Conservation (phyloP, 1,140 invertebrate species). For the Pseudomyrmex dendroicus region DNA sequence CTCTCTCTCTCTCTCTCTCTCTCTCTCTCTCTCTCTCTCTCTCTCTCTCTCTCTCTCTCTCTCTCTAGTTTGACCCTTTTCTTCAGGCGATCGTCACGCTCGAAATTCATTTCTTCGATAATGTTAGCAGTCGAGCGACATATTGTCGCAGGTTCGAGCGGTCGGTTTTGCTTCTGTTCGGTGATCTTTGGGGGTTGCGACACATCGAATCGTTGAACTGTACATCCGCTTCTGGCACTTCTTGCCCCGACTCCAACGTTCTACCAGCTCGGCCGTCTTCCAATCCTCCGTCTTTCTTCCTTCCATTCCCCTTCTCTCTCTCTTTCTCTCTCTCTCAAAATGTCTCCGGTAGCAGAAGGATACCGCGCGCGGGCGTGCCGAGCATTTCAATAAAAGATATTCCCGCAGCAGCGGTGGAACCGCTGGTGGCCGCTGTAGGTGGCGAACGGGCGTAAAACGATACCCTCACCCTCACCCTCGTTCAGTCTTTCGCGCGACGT, state of each 20-base stretch:
- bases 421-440: slow-evolving; percentile 21
- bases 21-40: too few species aligned
- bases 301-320: not conserved
- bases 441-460: slow-evolving; percentile 36
- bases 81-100: not conserved
- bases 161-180: slow-evolving; percentile 51
- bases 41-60: too few species aligned
- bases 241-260: slow-evolving; percentile 43
- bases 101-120: slow-evolving; percentile 56
- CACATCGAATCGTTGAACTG: slow-evolving; percentile 64
- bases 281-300: not conserved
- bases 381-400: slow-evolving; percentile 73
- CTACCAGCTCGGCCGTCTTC: slow-evolving; percentile 16
- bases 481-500: slow-evolving; percentile 41
- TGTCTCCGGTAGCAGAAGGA: slow-evolving; percentile 51
- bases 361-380: slow-evolving; percentile 62
- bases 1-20: too few species aligned
- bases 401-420: slow-evolving; percentile 15
- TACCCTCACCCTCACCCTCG: slow-evolving; percentile 43
- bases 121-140: slow-evolving; percentile 33
- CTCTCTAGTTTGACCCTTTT: not conserved
- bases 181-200: slow-evolving; percentile 39
- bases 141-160: slow-evolving; percentile 47
- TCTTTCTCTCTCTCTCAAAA: not conserved
- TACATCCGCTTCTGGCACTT: slow-evolving; percentile 54